phyloP scores from a whole-genome alignment of 2,888 invertebrate genomes.

The Spodoptera exigua region DNA sequence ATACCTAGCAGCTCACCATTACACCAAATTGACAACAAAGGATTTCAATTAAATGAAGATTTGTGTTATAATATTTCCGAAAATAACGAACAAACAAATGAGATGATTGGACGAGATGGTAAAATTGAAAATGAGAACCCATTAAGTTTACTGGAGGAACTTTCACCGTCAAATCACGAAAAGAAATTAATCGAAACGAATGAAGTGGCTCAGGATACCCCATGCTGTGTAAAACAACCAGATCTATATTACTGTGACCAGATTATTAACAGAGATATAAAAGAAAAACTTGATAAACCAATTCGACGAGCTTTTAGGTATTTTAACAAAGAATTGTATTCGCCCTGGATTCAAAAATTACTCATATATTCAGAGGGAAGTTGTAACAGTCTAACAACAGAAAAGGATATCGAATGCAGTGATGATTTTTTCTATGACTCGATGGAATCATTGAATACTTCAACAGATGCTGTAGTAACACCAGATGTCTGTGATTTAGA shows the following conservation, averaged over 20 bases:
- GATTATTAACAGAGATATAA: background rate
- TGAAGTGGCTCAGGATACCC: background rate
- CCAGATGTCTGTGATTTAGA: slow-evolving; percentile 10
- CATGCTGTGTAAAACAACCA: background rate
- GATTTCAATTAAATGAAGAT: slow-evolving; percentile 11
- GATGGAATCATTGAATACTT: background rate
- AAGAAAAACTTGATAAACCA: slow-evolving; percentile 2
- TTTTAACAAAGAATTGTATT: slow-evolving; percentile 74
- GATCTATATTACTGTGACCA: slow-evolving; percentile 9
- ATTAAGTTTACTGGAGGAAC: slow-evolving; percentile 12
- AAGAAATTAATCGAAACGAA: slow-evolving; percentile 9
- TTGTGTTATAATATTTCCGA: slow-evolving; percentile 1
- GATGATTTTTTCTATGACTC: slow-evolving; percentile 4
- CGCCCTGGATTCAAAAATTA: slow-evolving; percentile 79
- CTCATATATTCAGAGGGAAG: slow-evolving; percentile 65
- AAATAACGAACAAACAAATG: slow-evolving; percentile 6
- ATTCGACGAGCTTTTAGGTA: slow-evolving; percentile 20
- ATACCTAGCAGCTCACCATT: too few relatives aligned
- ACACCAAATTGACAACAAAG: background rate
- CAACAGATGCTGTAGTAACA: slow-evolving; percentile 1
- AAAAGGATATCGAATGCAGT: background rate
- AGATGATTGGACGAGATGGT: slow-evolving; percentile 3
- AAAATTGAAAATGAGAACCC: slow-evolving; percentile 8
- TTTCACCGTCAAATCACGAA: slow-evolving; percentile 8
- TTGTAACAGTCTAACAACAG: slow-evolving; percentile 22